Percentiles rank a stretch among this genome's conserved stretches.
Evolutionary conservation across 2,113 vertebrate genomes (phyloP).

Genomic region (Calyptomena viridis): DNA sequence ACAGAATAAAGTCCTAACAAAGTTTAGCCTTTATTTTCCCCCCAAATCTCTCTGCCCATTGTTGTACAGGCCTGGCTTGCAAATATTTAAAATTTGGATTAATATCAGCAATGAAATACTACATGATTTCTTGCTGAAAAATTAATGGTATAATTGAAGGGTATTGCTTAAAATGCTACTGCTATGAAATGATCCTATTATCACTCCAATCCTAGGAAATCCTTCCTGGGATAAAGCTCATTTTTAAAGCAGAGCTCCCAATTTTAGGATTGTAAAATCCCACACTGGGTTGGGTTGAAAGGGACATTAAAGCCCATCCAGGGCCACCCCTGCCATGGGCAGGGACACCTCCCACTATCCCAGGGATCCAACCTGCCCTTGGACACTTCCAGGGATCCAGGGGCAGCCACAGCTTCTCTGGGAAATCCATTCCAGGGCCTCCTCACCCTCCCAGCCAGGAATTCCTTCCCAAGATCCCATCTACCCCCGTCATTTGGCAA

Average conservation of each 20-base stretch:
- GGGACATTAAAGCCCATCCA: neutral
- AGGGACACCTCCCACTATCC: neutral
- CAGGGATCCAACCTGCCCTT: neutral
- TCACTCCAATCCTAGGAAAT: neutral
- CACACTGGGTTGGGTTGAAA: neutral
- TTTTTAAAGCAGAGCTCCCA: neutral
- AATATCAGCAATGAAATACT: neutral
- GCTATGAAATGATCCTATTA: neutral
- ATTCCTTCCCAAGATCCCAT: neutral
- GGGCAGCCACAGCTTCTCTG: neutral
- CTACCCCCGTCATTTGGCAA: neutral
- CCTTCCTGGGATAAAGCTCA: neutral
- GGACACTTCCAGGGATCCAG: neutral
- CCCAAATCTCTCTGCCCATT: neutral
- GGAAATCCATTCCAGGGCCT: neutral
- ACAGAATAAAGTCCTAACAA: neutral
- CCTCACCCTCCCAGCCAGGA: neutral
- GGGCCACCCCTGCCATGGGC: neutral
- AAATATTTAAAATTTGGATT: neutral
- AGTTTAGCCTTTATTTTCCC: neutral
- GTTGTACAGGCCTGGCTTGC: neutral
- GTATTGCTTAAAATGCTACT: neutral
- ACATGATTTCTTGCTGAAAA: neutral
- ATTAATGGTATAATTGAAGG: neutral
- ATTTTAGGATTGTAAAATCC: neutral